Percentiles rank a stretch among this genome's conserved stretches.
These are phyloP conservation scores for Lycopodina hypogea DNA, from an alignment of 37 sponge, comb jelly and placozoan genomes.

Conservation along the genomic window DNA sequence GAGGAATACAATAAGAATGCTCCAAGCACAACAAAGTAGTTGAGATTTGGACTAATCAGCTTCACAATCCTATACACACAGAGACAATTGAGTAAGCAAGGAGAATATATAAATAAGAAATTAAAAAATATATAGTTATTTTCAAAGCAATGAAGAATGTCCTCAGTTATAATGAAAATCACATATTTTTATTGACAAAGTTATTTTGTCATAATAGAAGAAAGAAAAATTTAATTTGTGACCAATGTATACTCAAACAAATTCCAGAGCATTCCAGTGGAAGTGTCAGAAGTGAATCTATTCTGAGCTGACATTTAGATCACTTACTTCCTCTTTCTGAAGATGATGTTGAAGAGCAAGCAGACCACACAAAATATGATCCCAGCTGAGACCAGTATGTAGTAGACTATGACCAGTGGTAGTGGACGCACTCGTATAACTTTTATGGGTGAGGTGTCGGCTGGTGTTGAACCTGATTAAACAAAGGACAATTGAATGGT, in stretches of 20 bases:
- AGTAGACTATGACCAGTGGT: constrained; percentile 7
- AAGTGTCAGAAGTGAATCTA: no score
- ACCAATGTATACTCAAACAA: no score
- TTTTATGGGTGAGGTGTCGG: constrained; percentile 16
- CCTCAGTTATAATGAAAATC: no score
- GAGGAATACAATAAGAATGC: constrained; percentile 3
- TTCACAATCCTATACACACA: constrained; percentile 8
- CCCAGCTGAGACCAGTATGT: constrained; percentile 7
- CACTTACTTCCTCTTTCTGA: no score
- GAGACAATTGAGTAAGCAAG: background rate
- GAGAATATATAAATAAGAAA: background rate
- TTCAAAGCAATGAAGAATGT: background rate
- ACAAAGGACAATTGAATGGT: no score
- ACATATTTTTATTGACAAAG: no score
- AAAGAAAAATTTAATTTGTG: no score
- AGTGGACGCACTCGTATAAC: background rate
- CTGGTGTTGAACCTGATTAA: background rate
- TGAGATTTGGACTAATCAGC: constrained; percentile 30
- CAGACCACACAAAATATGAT: constrained; percentile 18
- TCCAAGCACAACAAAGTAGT: constrained; percentile 19
- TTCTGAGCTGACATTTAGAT: no score
- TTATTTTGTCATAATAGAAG: no score
- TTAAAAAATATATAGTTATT: background rate
- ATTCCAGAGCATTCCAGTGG: no score
- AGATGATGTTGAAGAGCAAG: constrained; percentile 20